These are phyloP conservation scores for Zoanthus sansibaricus DNA, from an alignment of 92 coral and sea anemone species.

Conservation along the genomic window DNA sequence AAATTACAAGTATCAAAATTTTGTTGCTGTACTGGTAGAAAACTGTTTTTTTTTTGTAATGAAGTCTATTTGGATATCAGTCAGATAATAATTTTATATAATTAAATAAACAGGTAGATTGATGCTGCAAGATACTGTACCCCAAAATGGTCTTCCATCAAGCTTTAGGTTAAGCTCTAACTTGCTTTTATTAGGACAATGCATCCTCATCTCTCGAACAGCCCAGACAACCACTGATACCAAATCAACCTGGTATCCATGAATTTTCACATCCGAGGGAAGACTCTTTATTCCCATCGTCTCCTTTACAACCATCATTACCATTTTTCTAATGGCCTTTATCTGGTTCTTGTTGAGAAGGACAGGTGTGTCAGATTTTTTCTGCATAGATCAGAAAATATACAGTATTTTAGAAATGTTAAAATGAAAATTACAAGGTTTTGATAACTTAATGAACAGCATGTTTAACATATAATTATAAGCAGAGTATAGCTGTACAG, in stretches of 20 bases:
- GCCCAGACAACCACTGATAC: constrained; percentile 63
- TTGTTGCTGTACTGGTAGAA: not conserved
- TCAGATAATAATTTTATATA: not conserved
- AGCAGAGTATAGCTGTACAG: no score
- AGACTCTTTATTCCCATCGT: constrained; percentile 49
- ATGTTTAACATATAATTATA: no score
- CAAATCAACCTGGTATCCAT: constrained; percentile 61
- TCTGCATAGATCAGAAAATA: constrained; percentile 3
- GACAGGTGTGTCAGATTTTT: constrained; percentile 50
- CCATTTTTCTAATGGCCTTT: constrained; percentile 56
- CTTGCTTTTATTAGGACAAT: constrained; percentile 33
- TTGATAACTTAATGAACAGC: no score
- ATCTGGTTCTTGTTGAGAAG: constrained; percentile 60
- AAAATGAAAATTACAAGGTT: not conserved
- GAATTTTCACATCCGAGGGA: constrained; percentile 46
- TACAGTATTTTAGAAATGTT: not conserved
- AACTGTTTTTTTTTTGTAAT: not conserved
- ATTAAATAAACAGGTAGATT: not conserved
- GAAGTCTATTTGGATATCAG: not conserved
- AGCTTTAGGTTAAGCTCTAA: constrained; percentile 58
- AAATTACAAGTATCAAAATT: not conserved
- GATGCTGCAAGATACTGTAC: constrained; percentile 20
- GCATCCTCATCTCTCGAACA: constrained; percentile 51
- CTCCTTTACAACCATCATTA: constrained; percentile 49
- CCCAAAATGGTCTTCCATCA: constrained; percentile 72